Evolutionary conservation across 1,140 invertebrate species (phyloP), one percentile per base, ranked within the genome.

Genomic region (Orchesella cincta): DNA sequence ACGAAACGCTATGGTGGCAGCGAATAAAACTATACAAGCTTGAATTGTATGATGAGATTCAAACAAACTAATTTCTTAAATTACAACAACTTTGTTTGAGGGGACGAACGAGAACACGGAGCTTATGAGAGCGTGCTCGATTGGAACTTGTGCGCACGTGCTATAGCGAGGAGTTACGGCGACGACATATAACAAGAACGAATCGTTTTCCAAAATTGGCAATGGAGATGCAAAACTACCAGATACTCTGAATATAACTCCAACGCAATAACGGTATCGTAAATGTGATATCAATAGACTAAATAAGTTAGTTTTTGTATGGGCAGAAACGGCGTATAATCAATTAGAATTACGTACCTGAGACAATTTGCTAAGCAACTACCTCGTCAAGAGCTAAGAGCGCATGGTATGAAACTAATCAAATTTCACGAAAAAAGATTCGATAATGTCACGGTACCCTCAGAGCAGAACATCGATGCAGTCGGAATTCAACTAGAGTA

Each of bases 1-100:
- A 36, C 23, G n/a, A n/a, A n/a, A n/a, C n/a, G n/a, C 34, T 71
- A 12, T 71, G 67, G 67, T 71, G 67, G 67, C 67, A 71, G 31
- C 3, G 67, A 31, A 71, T 29, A 5, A 71, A 71, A 71, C 31
- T n/a, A n/a, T n/a, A n/a, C n/a, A n/a, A n/a, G n/a, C n/a, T n/a
- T n/a, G n/a, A n/a, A n/a, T n/a, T n/a, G n/a, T n/a, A n/a, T n/a
- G n/a, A n/a, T n/a, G n/a, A n/a, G n/a, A n/a, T 71, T 20, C 29
- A 14, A 2, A 29, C 23, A 1, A 71, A 8, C 14, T 28, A 16
- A 5, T 71, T 16, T 16, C 5, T 8, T 8, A 29, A 71, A 3
- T 71, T 71, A 5, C 3, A 28, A 31, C 14, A 18, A 28, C 29
- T 28, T 34, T 71, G 16, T 23, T 28, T 71, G 67, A 1, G 34